Evolutionary conservation across 1,140 invertebrate genomes (phyloP).

Genomic region (Zaprionus gabonicus): DNA sequence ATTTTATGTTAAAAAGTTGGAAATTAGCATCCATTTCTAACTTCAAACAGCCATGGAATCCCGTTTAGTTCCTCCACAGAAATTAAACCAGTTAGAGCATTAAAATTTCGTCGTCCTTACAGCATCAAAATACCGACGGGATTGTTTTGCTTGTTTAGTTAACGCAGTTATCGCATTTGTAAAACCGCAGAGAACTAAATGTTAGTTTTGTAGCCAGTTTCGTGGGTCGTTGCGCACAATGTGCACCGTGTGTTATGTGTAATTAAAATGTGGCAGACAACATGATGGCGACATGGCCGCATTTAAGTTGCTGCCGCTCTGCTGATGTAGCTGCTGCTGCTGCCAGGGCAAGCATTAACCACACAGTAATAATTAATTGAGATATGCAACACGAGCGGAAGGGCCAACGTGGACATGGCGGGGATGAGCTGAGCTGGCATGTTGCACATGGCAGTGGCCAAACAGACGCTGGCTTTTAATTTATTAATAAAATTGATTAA

Average conservation of each 20-base stretch:
- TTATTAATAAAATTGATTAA: conserved; percentile 82
- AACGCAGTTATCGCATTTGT: conserved; percentile 51
- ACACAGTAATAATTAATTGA: conserved; percentile 77
- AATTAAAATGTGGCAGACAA: conserved; percentile 79
- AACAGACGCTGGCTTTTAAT: conserved; percentile 58
- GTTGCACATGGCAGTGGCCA: conserved; percentile 14
- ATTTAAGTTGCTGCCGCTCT: conserved; percentile 40
- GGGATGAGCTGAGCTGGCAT: background rate
- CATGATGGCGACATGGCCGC: conserved; percentile 47
- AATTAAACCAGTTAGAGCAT: conserved; percentile 4
- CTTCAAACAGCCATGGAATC: too few relatives aligned
- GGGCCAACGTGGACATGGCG: background rate
- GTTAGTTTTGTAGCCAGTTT: conserved; percentile 66
- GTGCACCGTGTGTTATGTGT: conserved; percentile 61
- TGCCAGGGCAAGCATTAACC: conserved; percentile 58
- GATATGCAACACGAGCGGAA: conserved; percentile 50
- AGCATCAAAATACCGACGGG: background rate
- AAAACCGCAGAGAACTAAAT: conserved; percentile 70
- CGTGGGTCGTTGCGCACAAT: conserved; percentile 49
- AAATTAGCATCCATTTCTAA: too few relatives aligned
- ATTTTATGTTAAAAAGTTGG: too few relatives aligned
- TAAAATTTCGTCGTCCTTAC: background rate
- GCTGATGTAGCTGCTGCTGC: too few relatives aligned
- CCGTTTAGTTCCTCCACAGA: background rate
- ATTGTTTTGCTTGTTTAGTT: conserved; percentile 10